These are phyloP conservation scores for Drosophila pseudotalamancana DNA, from an alignment of 2,888 invertebrate genomes.

Conservation along the genomic window DNA sequence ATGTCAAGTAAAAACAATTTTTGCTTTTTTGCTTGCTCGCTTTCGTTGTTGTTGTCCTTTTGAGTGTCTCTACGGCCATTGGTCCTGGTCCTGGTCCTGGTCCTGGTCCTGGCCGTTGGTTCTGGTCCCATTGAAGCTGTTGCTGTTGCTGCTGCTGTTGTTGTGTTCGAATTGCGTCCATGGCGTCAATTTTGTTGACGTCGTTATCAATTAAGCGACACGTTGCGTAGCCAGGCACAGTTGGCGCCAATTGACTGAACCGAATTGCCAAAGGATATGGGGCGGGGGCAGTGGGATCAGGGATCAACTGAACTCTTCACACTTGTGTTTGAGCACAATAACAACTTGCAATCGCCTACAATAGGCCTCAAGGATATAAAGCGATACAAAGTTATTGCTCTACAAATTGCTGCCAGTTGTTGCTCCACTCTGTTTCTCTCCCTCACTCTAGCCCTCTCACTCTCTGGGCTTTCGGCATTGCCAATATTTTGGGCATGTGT, in stretches of 20 bases:
- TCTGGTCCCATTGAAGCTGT: background rate
- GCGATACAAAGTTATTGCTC: conserved; percentile 31
- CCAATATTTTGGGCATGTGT: background rate
- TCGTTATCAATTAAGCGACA: conserved; percentile 76
- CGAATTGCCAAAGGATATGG: conserved; percentile 38
- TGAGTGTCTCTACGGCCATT: conserved; percentile 31
- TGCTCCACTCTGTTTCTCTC: background rate
- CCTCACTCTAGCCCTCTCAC: background rate
- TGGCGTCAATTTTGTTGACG: conserved; percentile 70
- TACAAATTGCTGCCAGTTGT: conserved; percentile 31
- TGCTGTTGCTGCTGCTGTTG: conserved; percentile 7
- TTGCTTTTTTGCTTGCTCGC: conserved; percentile 18
- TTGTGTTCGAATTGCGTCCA: conserved; percentile 35
- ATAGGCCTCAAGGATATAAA: conserved; percentile 32
- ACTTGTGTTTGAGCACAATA: conserved; percentile 14
- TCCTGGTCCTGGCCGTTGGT: conserved; percentile 9
- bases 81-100: conserved; percentile 3
- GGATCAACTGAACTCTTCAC: conserved; percentile 27
- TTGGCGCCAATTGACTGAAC: conserved; percentile 65
- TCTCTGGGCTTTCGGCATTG: background rate
- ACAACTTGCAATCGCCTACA: conserved; percentile 15
- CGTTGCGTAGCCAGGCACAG: conserved; percentile 63
- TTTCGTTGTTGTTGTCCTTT: conserved; percentile 22
- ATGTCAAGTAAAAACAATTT: conserved; percentile 42
- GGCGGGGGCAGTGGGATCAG: conserved; percentile 28